Evolutionary conservation across 2,113 vertebrate genomes (phyloP).

Genomic region (Rhea americana): DNA sequence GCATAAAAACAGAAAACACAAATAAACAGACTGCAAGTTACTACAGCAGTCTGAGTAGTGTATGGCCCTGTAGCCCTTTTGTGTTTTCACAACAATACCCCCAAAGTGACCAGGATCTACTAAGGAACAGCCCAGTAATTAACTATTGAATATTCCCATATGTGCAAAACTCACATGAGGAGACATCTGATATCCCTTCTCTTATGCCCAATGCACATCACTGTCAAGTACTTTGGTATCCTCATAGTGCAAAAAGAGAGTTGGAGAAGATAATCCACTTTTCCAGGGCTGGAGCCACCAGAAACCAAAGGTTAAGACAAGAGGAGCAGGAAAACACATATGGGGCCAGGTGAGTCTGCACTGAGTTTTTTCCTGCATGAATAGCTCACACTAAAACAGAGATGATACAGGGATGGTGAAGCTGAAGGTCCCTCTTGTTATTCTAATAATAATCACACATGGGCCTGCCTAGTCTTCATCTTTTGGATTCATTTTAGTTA

Average conservation of each 20-base stretch:
- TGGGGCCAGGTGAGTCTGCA: fast-evolving
- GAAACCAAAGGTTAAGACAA: background rate
- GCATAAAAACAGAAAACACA: background rate
- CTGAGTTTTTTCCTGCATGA: background rate
- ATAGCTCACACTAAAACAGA: fast-evolving
- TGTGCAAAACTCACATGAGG: fast-evolving
- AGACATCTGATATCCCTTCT: background rate
- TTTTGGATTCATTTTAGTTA: background rate
- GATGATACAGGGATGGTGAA: background rate
- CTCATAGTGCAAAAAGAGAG: background rate
- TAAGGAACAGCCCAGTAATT: fast-evolving
- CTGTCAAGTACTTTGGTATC: fast-evolving
- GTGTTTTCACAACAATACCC: background rate
- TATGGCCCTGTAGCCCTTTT: fast-evolving
- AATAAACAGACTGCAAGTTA: background rate
- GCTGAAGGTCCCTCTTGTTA: background rate
- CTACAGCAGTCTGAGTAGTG: background rate
- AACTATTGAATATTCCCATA: fast-evolving
- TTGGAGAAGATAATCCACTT: background rate
- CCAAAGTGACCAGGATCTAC: fast-evolving
- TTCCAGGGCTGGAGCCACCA: background rate
- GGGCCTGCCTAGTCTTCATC: background rate
- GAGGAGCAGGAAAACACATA: fast-evolving
- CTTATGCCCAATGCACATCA: fast-evolving
- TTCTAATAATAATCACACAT: fast-evolving